Conservation (phyloP, 2,888 invertebrate genomes). For the Drosophila phalerata region DNA sequence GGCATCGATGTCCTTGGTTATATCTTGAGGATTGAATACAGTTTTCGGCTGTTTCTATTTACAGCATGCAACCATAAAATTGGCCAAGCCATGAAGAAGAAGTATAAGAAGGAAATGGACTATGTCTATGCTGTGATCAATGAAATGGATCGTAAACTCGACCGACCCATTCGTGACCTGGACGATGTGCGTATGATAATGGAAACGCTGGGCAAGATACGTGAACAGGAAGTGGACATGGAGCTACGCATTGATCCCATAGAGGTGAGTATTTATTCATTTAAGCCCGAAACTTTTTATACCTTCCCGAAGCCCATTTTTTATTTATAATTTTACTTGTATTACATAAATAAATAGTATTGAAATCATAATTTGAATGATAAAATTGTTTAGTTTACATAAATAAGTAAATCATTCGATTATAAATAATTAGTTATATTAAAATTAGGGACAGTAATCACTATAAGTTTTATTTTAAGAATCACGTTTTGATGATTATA, state of each 20-base stretch:
- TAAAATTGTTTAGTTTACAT: too few species aligned
- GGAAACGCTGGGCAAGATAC: constrained; percentile 96
- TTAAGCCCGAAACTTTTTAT: too few species aligned
- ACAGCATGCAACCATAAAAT: constrained; percentile 91
- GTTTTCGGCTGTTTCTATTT: constrained; percentile 58
- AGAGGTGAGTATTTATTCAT: constrained; percentile 87
- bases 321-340: too few species aligned
- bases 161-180: constrained; percentile 94
- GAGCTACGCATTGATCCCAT: constrained; percentile 97
- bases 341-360: too few species aligned
- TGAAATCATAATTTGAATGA: too few species aligned
- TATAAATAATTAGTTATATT: too few species aligned
- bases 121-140: constrained; percentile 96
- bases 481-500: too few species aligned
- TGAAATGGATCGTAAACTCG: constrained; percentile 95
- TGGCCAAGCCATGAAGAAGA: constrained; percentile 94
- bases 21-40: constrained; percentile 37
- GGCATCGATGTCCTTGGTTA: constrained; percentile 34
- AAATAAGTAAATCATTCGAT: too few species aligned
- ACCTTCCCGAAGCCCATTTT: too few species aligned
- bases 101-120: constrained; percentile 96
- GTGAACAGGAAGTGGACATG: constrained; percentile 98
- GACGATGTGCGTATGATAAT: constrained; percentile 97
- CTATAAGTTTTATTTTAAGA: too few species aligned
- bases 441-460: too few species aligned